Percentiles rank a stretch among this genome's conserved stretches.
These are phyloP conservation scores for Lampropteryx suffumata DNA, from an alignment of 2,888 invertebrate species.

Conservation along the genomic window DNA sequence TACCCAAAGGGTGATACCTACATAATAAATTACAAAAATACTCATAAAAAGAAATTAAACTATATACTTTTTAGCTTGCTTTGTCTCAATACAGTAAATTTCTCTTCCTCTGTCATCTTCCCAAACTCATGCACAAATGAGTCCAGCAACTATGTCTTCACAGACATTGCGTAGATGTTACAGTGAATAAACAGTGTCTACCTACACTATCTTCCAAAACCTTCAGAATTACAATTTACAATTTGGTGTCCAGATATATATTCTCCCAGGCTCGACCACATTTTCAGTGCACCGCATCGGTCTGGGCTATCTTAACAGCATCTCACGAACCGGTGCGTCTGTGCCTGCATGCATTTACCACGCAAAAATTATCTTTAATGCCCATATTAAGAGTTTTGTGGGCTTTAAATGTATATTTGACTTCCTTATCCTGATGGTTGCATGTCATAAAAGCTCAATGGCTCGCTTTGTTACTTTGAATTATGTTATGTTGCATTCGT, in stretches of 20 bases:
- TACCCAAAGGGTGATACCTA: too few species aligned
- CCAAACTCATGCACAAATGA: too few species aligned
- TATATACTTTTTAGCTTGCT: too few species aligned
- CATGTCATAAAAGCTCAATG: constrained; percentile 23
- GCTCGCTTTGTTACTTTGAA: constrained; percentile 23
- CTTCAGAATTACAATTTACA: too few species aligned
- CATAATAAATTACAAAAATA: too few species aligned
- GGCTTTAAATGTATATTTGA: constrained; percentile 29
- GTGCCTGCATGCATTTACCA: constrained; percentile 42
- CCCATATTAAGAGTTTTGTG: constrained; percentile 49
- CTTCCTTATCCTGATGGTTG: constrained; percentile 30
- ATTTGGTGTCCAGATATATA: constrained; percentile 2
- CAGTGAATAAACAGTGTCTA: too few species aligned
- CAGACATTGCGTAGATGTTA: too few species aligned
- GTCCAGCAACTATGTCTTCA: too few species aligned
- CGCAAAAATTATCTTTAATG: constrained; percentile 61
- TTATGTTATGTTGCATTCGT: constrained; percentile 18
- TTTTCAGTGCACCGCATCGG: constrained; percentile 32
- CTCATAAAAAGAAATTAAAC: too few species aligned
- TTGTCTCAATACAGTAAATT: too few species aligned
- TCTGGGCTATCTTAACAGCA: constrained; percentile 69
- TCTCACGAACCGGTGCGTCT: constrained; percentile 44
- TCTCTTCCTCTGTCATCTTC: too few species aligned
- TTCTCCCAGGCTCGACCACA: constrained; percentile 27
- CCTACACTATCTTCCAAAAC: too few species aligned